Percentiles rank a stretch among this genome's conserved stretches.
Evolutionary conservation across 2,113 vertebrate genomes (phyloP).

Genomic region (Micronisus gabar): DNA sequence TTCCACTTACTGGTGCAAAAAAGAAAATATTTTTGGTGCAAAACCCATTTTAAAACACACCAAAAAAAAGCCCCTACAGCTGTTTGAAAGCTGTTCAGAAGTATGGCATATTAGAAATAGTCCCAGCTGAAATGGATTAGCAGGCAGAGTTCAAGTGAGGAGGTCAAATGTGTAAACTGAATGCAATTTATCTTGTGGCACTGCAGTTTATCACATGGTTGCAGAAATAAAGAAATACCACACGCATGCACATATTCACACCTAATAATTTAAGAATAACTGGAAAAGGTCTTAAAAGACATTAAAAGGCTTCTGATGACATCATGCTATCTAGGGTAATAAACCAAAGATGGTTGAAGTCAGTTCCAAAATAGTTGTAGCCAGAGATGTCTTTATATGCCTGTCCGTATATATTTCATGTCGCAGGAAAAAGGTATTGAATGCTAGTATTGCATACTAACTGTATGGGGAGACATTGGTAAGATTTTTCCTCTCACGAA

Average conservation of each 20-base stretch:
- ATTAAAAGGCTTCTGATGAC: slow-evolving; percentile 37
- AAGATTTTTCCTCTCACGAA: background rate
- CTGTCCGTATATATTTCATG: background rate
- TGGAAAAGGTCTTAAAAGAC: slow-evolving; percentile 10
- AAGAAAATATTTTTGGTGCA: background rate
- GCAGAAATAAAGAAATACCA: slow-evolving; percentile 27
- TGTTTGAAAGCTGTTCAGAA: slow-evolving; percentile 46
- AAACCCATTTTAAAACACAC: background rate
- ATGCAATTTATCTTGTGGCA: slow-evolving; percentile 51
- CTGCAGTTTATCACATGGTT: slow-evolving; percentile 30
- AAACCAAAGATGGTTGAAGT: background rate
- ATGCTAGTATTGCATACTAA: background rate
- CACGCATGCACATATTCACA: slow-evolving; percentile 33
- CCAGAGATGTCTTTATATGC: background rate
- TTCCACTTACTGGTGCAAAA: background rate
- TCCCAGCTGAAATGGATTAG: slow-evolving; percentile 62
- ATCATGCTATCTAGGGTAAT: slow-evolving; percentile 31
- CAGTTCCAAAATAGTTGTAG: background rate
- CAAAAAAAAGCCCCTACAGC: background rate
- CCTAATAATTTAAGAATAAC: slow-evolving; percentile 33
- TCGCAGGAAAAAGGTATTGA: background rate
- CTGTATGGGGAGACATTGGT: background rate
- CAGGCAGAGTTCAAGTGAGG: slow-evolving; percentile 48
- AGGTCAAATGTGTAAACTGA: slow-evolving; percentile 51
- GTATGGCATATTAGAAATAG: slow-evolving; percentile 16